Percentiles rank a stretch among this genome's conserved stretches.
Conservation (phyloP, 2,113 vertebrate species). For the Scolopax mira region DNA sequence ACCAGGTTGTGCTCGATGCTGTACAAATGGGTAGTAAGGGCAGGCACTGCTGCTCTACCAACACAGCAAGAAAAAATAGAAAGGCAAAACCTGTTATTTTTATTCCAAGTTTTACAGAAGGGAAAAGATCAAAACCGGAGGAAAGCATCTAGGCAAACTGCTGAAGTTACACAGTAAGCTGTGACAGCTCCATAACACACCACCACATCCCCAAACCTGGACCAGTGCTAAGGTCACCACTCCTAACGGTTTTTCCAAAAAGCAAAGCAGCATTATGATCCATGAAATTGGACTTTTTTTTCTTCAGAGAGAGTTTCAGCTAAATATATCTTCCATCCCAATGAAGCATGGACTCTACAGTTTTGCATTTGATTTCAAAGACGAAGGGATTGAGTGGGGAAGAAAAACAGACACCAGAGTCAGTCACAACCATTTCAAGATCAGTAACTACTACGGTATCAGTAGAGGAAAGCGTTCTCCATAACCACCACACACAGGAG, state of each 20-base stretch:
- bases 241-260: background rate
- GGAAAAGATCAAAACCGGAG: background rate
- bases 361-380: background rate
- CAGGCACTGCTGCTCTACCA: background rate
- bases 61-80: background rate
- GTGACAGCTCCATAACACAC: background rate
- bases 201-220: background rate
- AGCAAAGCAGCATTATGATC: background rate
- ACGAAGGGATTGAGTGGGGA: accelerated
- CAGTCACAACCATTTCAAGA: background rate
- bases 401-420: background rate
- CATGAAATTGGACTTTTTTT: background rate
- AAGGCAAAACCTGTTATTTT: background rate
- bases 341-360: accelerated
- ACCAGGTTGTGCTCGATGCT: background rate
- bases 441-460: background rate
- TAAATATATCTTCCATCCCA: background rate
- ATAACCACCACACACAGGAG: background rate
- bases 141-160: background rate
- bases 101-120: background rate
- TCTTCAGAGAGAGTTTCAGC: background rate
- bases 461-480: background rate
- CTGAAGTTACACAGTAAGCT: background rate
- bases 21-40: background rate
- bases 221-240: background rate